Evolutionary conservation across 2,113 vertebrate genomes (phyloP), one percentile per base, ranked within the genome.

Genomic region (Alaudala cheleensis): DNA sequence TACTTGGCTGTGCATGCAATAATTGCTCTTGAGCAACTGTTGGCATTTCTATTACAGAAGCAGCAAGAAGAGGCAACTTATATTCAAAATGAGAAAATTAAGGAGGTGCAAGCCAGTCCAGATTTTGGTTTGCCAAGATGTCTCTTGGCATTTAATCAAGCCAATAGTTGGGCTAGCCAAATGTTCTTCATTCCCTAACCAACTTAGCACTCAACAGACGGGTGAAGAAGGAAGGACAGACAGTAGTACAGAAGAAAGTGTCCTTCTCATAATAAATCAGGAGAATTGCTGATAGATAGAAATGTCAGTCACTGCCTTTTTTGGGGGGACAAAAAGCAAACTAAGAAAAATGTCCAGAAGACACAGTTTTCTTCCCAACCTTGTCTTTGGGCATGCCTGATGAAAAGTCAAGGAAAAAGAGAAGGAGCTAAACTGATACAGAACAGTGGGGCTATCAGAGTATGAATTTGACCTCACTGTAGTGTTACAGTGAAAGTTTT

Each of bases 11-110:
- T 23, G 58, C 42, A 37, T 22, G 7, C 57, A 76, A 58, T 80
- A 79, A 96, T 88, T 83, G 77, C 70, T 91, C 80, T 92, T 79
- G 66, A 85, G 47, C 65, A 91, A 87, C 56, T 74, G n/a, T 42
- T 78, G 78, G 66, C 61, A 61, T 73, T 86, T 94, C 79, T 91
- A 67, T 93, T 86, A 82, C 6, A 93, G 74, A 92, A 95, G 53
- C 53, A 76, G 31, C 47, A 84, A 86, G 50, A 89, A 71, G 22
- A 74, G 25, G 57, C 61, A 95, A 88, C 64, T 87, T 90, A 37
- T 44, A 40, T 67, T 88, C 81, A 90, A 95, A 94, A 87, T 61
- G n/a, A 86, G 58, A 92, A 47, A 51, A 64, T 57, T 84, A 67
- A 58, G 18, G 34, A 92, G 58, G 58, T 56, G 34, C 53, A 88